Evolutionary conservation across 2,113 vertebrate species (phyloP).

Genomic region (Syrrhaptes paradoxus): DNA sequence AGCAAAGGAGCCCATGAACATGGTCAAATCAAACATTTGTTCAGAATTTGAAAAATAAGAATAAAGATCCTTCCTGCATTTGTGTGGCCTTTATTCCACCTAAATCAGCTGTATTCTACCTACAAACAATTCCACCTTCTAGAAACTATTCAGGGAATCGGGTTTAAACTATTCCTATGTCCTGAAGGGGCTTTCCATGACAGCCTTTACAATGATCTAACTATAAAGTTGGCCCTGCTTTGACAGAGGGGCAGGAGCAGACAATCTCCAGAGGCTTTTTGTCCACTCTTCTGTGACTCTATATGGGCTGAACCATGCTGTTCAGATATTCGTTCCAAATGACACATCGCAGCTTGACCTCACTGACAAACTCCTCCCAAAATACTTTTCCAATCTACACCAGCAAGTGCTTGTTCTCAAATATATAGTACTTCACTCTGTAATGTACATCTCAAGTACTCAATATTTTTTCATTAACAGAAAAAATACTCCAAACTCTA

Average conservation of each 20-base stretch:
- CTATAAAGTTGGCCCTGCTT: not conserved
- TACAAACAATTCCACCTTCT: not conserved
- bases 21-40: not conserved
- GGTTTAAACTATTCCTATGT: not conserved
- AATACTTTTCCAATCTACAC: not conserved
- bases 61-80: not conserved
- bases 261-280: not conserved
- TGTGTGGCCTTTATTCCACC: not conserved
- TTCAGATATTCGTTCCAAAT: not conserved
- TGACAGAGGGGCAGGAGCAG: not conserved
- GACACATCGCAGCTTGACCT: not conserved
- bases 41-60: not conserved
- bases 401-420: not conserved
- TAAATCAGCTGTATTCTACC: not conserved
- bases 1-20: not conserved
- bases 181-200: not conserved
- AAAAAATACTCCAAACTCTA: not conserved
- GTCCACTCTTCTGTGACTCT: not conserved
- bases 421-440: not conserved
- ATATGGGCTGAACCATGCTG: not conserved
- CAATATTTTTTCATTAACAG: not conserved
- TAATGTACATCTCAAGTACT: not conserved
- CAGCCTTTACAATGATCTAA: not conserved
- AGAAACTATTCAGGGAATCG: not conserved
- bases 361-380: not conserved